Evolutionary conservation across 2,113 vertebrate species (phyloP).

Genomic region (Chionodraco myersi): DNA sequence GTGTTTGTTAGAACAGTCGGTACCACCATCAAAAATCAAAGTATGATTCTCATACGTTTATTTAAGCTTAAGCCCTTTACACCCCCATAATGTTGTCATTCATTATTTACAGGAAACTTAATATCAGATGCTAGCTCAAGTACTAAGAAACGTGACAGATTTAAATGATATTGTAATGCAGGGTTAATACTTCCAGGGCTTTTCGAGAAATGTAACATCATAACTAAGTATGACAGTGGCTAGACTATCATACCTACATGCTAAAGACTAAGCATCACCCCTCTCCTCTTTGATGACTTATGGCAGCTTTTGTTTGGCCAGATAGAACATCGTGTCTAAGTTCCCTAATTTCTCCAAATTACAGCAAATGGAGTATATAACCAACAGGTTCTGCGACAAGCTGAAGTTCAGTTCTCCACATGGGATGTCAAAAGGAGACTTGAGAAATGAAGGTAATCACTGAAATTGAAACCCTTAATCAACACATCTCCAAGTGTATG

Average conservation of each 20-base stretch:
- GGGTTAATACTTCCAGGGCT: too few species aligned
- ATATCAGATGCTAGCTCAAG: too few species aligned
- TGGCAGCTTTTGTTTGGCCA: neutral
- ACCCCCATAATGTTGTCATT: too few species aligned
- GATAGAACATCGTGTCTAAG: neutral
- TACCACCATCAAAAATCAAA: neutral
- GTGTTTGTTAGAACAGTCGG: neutral
- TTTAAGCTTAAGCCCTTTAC: too few species aligned
- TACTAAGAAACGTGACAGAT: too few species aligned
- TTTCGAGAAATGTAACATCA: neutral
- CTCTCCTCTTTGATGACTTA: neutral
- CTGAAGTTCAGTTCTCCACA: neutral
- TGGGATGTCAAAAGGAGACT: neutral
- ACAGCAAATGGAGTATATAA: neutral
- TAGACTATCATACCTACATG: neutral
- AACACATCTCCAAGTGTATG: neutral
- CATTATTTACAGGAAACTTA: too few species aligned
- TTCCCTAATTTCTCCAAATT: neutral
- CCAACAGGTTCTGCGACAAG: neutral
- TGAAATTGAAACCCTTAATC: slow-evolving; percentile 3
- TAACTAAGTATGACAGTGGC: neutral
- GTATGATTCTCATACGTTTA: neutral
- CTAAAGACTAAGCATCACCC: neutral
- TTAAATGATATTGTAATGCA: too few species aligned
- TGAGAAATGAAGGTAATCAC: neutral